Conservation (phyloP, 2,797 vertebrate genomes). For the Borostomias antarcticus region DNA sequence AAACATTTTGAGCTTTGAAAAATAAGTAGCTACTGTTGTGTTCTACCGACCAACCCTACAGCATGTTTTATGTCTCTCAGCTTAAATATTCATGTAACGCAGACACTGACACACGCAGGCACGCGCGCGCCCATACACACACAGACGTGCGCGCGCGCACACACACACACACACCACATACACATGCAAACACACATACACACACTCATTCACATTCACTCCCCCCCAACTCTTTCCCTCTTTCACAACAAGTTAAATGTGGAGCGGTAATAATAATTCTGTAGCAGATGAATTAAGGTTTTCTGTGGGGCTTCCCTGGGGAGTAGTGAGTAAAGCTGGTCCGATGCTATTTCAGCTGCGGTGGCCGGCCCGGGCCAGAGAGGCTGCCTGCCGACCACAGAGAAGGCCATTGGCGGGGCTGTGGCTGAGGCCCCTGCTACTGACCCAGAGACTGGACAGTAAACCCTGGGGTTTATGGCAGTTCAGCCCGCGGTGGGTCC, state of each 20-base stretch:
- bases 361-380: slow-evolving; percentile 32
- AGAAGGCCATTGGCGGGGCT: slow-evolving; percentile 66
- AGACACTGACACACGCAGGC: not conserved
- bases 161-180: not conserved
- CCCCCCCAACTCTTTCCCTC: not conserved
- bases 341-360: slow-evolving; percentile 71
- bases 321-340: slow-evolving; percentile 59
- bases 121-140: not conserved
- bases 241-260: slow-evolving; percentile 8
- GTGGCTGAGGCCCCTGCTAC: slow-evolving; percentile 70
- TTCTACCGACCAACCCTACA: too few species aligned
- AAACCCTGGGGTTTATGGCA: slow-evolving; percentile 61
- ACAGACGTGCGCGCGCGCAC: not conserved
- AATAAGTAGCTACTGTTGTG: too few species aligned
- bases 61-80: slow-evolving; percentile 52
- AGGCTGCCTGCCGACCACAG: slow-evolving; percentile 60
- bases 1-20: slow-evolving; percentile 49
- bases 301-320: slow-evolving; percentile 39
- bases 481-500: slow-evolving; percentile 64
- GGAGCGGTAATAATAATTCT: not conserved
- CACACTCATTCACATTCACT: not conserved
- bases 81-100: slow-evolving; percentile 43
- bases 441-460: slow-evolving; percentile 66
- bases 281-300: not conserved
- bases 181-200: not conserved